Evolutionary conservation across 2,113 vertebrate species (phyloP), one percentile per base, ranked within the genome.

Genomic region (Myocastor coypus): DNA sequence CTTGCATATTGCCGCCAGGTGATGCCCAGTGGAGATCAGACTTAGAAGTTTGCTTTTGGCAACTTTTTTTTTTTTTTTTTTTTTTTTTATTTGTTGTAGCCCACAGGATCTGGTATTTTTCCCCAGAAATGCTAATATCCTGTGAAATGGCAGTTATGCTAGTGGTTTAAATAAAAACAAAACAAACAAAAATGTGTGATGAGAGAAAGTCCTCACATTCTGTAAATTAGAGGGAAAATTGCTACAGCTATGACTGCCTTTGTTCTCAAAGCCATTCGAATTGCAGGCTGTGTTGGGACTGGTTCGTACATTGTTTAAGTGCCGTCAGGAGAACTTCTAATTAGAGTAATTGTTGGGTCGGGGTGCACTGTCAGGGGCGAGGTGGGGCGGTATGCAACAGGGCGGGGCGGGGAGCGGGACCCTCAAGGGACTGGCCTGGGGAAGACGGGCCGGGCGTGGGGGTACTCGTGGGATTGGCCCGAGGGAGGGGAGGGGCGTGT

Each of bases 281-380:
- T 88, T 80, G 16, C 64, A 86, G 95, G 94, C 83, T 96, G 83
- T 96, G 91, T 97, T 89, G 90, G 93, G 97, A 98, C 95, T 97
- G 30, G 96, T 96, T 97, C 89, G 32, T 77, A n/a, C 71, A 68
- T 91, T 95, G 88, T 97, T 98, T 91, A 97, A 97, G 92, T 77
- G 64, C 83, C 89, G 95, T 95, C 87, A 83, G 69, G 66, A 87
- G 94, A 96, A 97, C 93, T 94, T 96, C 96, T 97, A 95, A 97
- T 98, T 97, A 97, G 89, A 86, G 95, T 94, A 89, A 97, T 97
- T 89, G 71, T 86, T 61, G 83, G 96, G 92, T 97, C 80, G 93
- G 95, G 96, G 91, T 95, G 59, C 95, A 68, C 86, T 24, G 71
- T 96, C 50, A 83, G 46, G 91, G 96, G 61, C 55, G 89, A 71